Base-by-base conservation (phyloP, 2,888 invertebrate species). In the Bombylius major region DNA sequence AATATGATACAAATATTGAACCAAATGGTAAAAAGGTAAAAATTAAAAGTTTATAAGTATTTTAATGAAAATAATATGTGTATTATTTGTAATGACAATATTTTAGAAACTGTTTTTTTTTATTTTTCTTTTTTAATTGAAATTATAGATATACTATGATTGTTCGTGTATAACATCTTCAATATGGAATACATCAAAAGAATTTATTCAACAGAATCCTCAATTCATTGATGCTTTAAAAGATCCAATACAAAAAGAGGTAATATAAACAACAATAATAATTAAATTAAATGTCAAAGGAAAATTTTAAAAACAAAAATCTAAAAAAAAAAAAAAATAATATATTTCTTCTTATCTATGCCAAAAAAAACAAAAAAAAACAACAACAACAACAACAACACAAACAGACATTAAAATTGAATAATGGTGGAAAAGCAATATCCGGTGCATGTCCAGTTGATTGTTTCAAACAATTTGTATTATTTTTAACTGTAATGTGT, bases 401-500 rank as follows among this genome's bases (percentile, higher is more conserved):
- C 12, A 42, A 42, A 42, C 11, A 11, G 9, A 8, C 6, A 36
- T 36, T 69, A 69, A 36, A 51, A 5, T 54, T 62, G 11, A 58
- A 62, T 1, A 58, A 62, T 1, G 67, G 67, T 42, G 79, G 79
- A 1, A 75, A 72, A 46, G 78, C 78, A 0, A 69, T 69, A 50
- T 75, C 76, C 4, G 81, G 81, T 4, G 72, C 79, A 12, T 83
- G 82, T 65, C 75, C 77, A 0, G 78, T 80, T 33, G 78, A 81
- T 60, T 83, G 82, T 62, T 75, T 76, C 64, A 73, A 76, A 14
- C 77, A 78, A 60, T 81, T 81, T 62, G 76, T 78, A 51, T 68
- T 77, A 47, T 81, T 80, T 61, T 60, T 81, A 48, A 73, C 76
- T 0, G 78, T 80, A 4, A 77, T 81, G 64, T 80, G 80, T 60